These are phyloP conservation scores for Diarsia brunnea DNA, from an alignment of 2,888 invertebrate genomes.

Conservation along the genomic window DNA sequence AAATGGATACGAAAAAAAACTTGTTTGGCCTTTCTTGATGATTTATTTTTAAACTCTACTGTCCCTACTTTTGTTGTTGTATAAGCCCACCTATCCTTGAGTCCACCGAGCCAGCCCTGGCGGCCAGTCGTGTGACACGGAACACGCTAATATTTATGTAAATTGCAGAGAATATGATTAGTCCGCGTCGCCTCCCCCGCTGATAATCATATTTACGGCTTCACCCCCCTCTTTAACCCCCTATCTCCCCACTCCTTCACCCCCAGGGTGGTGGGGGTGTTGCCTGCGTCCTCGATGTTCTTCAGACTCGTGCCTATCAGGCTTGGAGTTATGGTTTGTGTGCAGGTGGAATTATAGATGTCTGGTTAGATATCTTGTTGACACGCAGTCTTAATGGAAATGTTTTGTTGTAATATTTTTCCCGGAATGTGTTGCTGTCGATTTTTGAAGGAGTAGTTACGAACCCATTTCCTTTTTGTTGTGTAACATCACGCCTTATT, in stretches of 20 bases:
- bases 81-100: slow-evolving; percentile 22
- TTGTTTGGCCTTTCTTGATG: not conserved
- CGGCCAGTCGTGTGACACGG: slow-evolving; percentile 86
- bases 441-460: not conserved
- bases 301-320: slow-evolving; percentile 69
- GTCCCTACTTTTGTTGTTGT: slow-evolving; percentile 7
- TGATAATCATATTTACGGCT: slow-evolving; percentile 91
- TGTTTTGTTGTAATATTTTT: slow-evolving; percentile 15
- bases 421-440: not conserved
- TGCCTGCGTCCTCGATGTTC: slow-evolving; percentile 70
- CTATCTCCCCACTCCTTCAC: slow-evolving; percentile 50
- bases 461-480: not conserved
- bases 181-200: slow-evolving; percentile 89
- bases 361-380: slow-evolving; percentile 42
- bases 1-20: no score
- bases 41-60: not conserved
- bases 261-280: slow-evolving; percentile 42
- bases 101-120: slow-evolving; percentile 55
- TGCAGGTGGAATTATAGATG: slow-evolving; percentile 59
- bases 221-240: slow-evolving; percentile 69
- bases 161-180: slow-evolving; percentile 91
- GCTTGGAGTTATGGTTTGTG: slow-evolving; percentile 58
- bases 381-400: slow-evolving; percentile 46
- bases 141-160: slow-evolving; percentile 90
- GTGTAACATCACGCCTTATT: not conserved